Evolutionary conservation across 2,797 vertebrate genomes (phyloP), one percentile per base, ranked within the genome.

Genomic region (Acanthiza pusilla): DNA sequence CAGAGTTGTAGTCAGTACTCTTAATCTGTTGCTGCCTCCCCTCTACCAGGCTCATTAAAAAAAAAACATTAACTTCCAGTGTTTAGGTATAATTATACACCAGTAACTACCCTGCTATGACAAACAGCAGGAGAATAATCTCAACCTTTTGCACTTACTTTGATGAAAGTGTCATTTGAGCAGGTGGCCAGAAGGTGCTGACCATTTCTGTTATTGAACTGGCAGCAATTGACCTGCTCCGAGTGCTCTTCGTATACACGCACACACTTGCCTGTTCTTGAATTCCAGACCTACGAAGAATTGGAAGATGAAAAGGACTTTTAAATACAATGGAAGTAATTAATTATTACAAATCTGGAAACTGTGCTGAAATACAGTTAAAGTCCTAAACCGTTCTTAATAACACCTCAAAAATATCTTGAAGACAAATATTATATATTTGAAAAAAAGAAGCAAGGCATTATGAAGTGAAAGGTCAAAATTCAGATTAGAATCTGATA

Each of bases 201-300:
- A 8, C 76, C 96, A 43, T 93, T 80, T 3, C 81, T 97, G 95
- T 99, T 99, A 85, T 98, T 99, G 88, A 99, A 99, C 96, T 98
- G 97, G 94, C 99, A 99, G 97, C 99, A 99, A 72, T 98, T 99
- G 94, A 99, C 98, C 94, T 99, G 99, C 95, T 99, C 99, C 0
- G 97, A 93, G 16, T 99, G 99, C 40, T 98, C 99, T 11, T 97
- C 96, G 18, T 99, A 99, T 7, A 95, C 91, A 62, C 97, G 93
- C 21, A 97, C 85, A 83, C 98, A 97, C 29, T 93, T 93, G 32
- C 98, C 99, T 42, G 96, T 98, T 93, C 98, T 87, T 47, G 98
- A 98, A 61, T 98, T 98, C 99, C 99, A 99, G 84, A 99, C 96
- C 99, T 99, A 62, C 40, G 94, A 16, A 84, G 50, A 97, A 91